Evolutionary conservation across 2,113 vertebrate species (phyloP), one percentile per base, ranked within the genome.

Genomic region (Dascyllus trimaculatus): DNA sequence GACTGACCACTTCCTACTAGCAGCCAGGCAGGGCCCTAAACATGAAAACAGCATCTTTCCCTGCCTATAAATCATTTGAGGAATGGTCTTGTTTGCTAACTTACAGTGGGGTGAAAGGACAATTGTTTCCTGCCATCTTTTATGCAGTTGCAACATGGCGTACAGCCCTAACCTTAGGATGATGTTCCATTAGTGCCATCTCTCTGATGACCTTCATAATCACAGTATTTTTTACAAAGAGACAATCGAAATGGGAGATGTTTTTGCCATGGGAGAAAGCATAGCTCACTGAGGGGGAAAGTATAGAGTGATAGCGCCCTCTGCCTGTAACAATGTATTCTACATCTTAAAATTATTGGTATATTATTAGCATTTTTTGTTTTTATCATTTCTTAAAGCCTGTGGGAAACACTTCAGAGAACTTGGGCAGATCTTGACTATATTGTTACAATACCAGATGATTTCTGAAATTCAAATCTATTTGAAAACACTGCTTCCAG

Each of bases 281-380:
- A 15, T 0, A 2, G 43, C n/a, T 32, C 13, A 54, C 10, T 53
- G 3, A 63, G 61, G 7, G n/a, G n/a, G n/a, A n/a, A 60, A 46
- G 81, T 67, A 11, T 81, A 59, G 29, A 22, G 58, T 5, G 14
- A 58, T 22, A 6, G 83, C 73, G 78, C 91, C 92, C 88, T 85
- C 91, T 93, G 87, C 45, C 51, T 66, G 0, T 21, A 13, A 24
- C 19, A 43, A 24, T 48, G 5, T 15, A 46, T 56, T 46, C 11
- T 0, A 9, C 15, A 2, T 22, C 17, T 32, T 22, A 5, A 58
- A 58, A 43, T n/a, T 14, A 43, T 43, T 43, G 13, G 11, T 14
- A 43, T 15, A 43, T 43, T 3, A 43, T 43, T 9, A 35, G 32
- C 40, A 43, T 15, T 14, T 43, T 40, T 43, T 14, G 40, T 43